A percentile compares a stretch with the other conserved stretches of the same genome.
phyloP scores from a whole-genome alignment of 2,888 invertebrate species.

The Sinotaia quadrata region DNA sequence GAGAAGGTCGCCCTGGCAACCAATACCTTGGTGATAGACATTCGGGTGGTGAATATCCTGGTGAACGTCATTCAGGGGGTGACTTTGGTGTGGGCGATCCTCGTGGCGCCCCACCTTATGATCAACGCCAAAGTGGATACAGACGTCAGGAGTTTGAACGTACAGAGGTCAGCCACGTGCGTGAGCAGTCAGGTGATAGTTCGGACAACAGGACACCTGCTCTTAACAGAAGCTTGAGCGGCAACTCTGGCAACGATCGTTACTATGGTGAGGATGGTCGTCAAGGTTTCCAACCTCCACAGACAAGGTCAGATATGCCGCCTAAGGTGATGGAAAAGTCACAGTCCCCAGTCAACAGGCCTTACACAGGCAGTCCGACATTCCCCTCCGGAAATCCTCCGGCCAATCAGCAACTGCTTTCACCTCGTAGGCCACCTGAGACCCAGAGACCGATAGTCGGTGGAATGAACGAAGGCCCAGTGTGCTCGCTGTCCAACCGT shows the following conservation, averaged over 20 bases:
- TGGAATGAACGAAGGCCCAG: conserved; percentile 28
- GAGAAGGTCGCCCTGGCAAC: conserved; percentile 2
- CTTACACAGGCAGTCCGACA: neutral
- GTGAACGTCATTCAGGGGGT: conserved; percentile 31
- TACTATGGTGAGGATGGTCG: conserved; percentile 15
- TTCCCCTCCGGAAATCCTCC: neutral
- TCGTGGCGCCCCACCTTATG: conserved; percentile 16
- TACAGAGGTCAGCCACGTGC: neutral
- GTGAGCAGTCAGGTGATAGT: conserved; percentile 22
- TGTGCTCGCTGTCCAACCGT: conserved; percentile 58
- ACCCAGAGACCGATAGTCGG: conserved; percentile 33
- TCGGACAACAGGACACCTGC: neutral
- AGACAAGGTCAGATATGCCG: conserved; percentile 30
- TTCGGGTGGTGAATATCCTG: conserved; percentile 40
- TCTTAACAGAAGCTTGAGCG: conserved; percentile 4
- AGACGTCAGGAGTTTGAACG: conserved; percentile 9
- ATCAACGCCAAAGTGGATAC: conserved; percentile 5
- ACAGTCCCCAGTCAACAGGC: conserved; percentile 16
- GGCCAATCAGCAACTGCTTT: conserved; percentile 22
- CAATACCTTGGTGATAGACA: neutral
- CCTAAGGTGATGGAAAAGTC: conserved; percentile 33
- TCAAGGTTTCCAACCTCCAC: conserved; percentile 26
- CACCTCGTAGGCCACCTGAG: conserved; percentile 32
- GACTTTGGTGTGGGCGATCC: conserved; percentile 19
- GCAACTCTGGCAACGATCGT: conserved; percentile 11